These are phyloP conservation scores for Stenodema calcarata DNA, from an alignment of 2,888 invertebrate genomes.

Conservation along the genomic window DNA sequence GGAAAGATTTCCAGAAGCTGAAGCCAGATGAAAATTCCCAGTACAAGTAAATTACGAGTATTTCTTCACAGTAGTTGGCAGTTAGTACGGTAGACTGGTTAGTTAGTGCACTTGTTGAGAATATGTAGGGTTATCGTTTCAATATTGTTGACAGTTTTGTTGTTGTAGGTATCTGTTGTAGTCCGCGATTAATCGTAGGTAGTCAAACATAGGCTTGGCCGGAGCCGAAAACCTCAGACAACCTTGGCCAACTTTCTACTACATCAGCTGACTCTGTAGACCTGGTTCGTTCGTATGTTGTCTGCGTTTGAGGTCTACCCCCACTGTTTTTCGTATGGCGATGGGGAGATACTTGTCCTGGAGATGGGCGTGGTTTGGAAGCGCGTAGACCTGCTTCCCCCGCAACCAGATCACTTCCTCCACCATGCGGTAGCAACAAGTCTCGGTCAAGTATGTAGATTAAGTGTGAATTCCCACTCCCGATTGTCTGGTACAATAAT, in stretches of 20 bases:
- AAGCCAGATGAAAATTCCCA: not conserved
- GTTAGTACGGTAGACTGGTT: too few species aligned
- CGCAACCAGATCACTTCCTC: not conserved
- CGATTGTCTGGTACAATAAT: too few species aligned
- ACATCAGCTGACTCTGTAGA: not conserved
- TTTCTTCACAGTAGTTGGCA: too few species aligned
- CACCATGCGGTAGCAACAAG: not conserved
- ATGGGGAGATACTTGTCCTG: not conserved
- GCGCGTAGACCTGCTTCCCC: not conserved
- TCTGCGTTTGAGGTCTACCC: not conserved
- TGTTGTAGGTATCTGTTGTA: too few species aligned
- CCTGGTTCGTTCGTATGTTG: not conserved
- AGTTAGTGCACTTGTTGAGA: too few species aligned
- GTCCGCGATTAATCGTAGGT: too few species aligned
- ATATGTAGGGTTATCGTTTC: too few species aligned
- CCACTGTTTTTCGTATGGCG: not conserved
- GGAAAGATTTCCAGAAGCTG: not conserved
- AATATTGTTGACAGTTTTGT: too few species aligned
- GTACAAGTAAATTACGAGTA: too few species aligned
- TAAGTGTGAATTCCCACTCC: too few species aligned
- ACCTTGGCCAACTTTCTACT: slow-evolving; percentile 25
- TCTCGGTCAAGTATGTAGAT: too few species aligned
- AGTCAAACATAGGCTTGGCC: too few species aligned
- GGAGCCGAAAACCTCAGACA: not conserved
- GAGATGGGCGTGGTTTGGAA: not conserved